These are phyloP conservation scores for Isotomurus palustris DNA, from an alignment of 2,888 invertebrate species.

Conservation along the genomic window DNA sequence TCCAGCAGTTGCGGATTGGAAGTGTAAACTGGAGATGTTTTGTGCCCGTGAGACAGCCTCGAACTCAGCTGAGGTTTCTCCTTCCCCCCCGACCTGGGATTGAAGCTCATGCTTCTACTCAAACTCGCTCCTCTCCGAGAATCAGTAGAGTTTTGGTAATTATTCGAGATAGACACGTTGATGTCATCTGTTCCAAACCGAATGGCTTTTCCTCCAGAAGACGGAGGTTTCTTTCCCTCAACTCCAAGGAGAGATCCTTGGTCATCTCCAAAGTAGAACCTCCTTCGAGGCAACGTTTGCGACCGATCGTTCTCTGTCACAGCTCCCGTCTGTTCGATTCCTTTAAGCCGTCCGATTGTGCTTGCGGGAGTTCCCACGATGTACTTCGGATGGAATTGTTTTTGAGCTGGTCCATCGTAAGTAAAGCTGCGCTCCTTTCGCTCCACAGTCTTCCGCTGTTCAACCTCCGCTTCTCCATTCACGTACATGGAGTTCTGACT, in stretches of 20 bases:
- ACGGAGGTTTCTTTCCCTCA: conserved; percentile 11
- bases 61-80: conserved; percentile 16
- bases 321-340: conserved; percentile 44
- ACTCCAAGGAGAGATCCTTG: conserved; percentile 38
- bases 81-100: conserved; percentile 33
- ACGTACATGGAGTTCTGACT: conserved; percentile 41
- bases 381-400: conserved; percentile 46
- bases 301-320: conserved; percentile 36
- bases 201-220: conserved; percentile 35
- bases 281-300: conserved; percentile 42
- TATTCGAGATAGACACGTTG: conserved; percentile 45
- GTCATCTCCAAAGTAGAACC: conserved; percentile 46
- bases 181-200: conserved; percentile 44
- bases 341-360: conserved; percentile 44
- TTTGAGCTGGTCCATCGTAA: conserved; percentile 46
- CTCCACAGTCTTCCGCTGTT: conserved; percentile 44
- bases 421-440: conserved; percentile 41
- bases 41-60: conserved; percentile 30
- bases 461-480: conserved; percentile 45
- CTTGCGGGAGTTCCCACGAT: conserved; percentile 42
- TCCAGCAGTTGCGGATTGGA: conserved; percentile 73
- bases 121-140: conserved; percentile 31
- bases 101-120: conserved; percentile 45
- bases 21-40: conserved; percentile 55
- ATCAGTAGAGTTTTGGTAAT: conserved; percentile 31